A percentile compares a stretch with the other conserved stretches of the same genome.
Conservation (phyloP, 2,113 vertebrate genomes). For the Callipepla squamata region DNA sequence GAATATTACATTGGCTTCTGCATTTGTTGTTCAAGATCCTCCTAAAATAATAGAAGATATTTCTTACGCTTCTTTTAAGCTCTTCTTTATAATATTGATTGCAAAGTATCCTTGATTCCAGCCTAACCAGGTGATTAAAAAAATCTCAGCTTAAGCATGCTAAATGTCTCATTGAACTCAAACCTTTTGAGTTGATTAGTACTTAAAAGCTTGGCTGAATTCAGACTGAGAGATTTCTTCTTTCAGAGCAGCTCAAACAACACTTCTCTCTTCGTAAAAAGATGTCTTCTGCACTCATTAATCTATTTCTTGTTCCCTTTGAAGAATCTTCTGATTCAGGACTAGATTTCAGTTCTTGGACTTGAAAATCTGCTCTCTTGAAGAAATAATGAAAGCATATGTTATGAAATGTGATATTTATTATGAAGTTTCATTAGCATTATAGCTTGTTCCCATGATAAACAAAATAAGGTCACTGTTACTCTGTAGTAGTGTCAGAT, state of each 20-base stretch:
- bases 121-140: background rate
- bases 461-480: background rate
- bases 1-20: background rate
- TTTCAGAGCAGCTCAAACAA: background rate
- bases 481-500: background rate
- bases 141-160: background rate
- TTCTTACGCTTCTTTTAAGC: background rate
- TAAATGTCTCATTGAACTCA: background rate
- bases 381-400: background rate
- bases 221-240: background rate
- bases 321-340: conserved; percentile 1
- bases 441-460: conserved; percentile 7
- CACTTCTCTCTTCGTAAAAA: background rate
- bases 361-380: background rate
- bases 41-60: background rate
- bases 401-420: background rate
- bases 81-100: background rate
- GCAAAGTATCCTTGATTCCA: background rate
- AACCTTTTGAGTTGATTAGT: background rate
- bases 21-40: background rate
- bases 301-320: background rate
- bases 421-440: background rate
- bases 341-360: background rate
- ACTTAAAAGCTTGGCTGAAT: background rate
- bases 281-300: background rate